A percentile compares a stretch with the other conserved stretches of the same genome.
These are phyloP conservation scores for Coleophora flavipennella DNA, from an alignment of 2,888 invertebrate species.

Conservation along the genomic window DNA sequence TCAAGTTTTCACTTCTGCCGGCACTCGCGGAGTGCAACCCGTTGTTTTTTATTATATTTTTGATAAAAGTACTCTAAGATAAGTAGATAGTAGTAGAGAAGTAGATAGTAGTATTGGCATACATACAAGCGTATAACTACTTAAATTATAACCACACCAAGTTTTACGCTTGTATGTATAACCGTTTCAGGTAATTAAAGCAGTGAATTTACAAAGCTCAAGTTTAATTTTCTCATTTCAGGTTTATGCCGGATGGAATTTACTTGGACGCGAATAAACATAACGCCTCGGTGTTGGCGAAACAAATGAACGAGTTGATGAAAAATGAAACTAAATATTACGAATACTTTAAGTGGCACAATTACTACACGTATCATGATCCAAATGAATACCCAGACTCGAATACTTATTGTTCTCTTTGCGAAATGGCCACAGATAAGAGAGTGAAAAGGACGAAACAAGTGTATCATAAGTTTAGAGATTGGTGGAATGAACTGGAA, in stretches of 20 bases:
- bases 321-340: conserved; percentile 34
- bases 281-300: conserved; percentile 30
- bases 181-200: no score
- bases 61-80: no score
- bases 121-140: no score
- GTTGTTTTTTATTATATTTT: no score
- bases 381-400: conserved; percentile 34
- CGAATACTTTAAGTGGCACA: conserved; percentile 50
- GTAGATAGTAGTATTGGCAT: no score
- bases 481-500: conserved; percentile 47
- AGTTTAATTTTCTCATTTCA: conserved; percentile 23
- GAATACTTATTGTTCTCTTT: conserved; percentile 51
- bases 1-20: no score
- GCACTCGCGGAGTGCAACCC: no score
- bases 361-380: conserved; percentile 42
- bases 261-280: conserved; percentile 44
- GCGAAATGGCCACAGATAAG: conserved; percentile 40
- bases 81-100: no score
- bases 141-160: no score
- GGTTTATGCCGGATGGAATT: conserved; percentile 52
- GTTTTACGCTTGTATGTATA: no score
- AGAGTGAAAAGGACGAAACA: conserved; percentile 26
- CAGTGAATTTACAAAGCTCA: no score
- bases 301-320: conserved; percentile 39
- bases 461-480: conserved; percentile 31